These are phyloP conservation scores for Ormyrus thymus DNA, from an alignment of 2,888 invertebrate genomes.

Conservation along the genomic window DNA sequence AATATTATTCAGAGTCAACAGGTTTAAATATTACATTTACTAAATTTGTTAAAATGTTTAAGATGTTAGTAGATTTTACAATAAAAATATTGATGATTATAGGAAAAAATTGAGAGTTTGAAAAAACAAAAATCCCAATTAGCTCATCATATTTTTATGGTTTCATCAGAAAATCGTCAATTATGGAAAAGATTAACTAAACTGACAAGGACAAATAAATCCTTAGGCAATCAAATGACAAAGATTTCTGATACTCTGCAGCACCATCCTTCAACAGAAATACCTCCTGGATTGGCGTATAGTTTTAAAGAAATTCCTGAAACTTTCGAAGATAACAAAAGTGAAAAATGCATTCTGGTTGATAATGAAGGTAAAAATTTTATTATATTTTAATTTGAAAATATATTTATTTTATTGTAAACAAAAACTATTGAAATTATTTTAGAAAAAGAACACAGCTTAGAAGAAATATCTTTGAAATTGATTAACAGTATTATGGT, in stretches of 20 bases:
- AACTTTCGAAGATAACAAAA: conserved; percentile 56
- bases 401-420: conserved; percentile 7
- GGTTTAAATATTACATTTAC: conserved; percentile 55
- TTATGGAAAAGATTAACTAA: conserved; percentile 85
- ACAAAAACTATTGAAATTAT: neutral
- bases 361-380: conserved; percentile 59
- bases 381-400: conserved; percentile 38
- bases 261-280: conserved; percentile 71
- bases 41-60: no score
- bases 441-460: conserved; percentile 76
- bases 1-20: conserved; percentile 59
- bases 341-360: conserved; percentile 56
- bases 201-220: conserved; percentile 79
- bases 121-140: conserved; percentile 86
- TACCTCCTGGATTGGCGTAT: conserved; percentile 63
- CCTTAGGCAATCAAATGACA: conserved; percentile 76
- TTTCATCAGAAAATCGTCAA: conserved; percentile 87
- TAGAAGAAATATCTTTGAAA: conserved; percentile 87
- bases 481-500: conserved; percentile 82
- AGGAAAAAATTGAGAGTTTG: conserved; percentile 82
- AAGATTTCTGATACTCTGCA: conserved; percentile 77
- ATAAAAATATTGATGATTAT: conserved; percentile 65
- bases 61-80: no score
- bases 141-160: conserved; percentile 86
- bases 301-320: conserved; percentile 62